Evolutionary conservation across 2,888 invertebrate species (phyloP).

Genomic region (Nephrotoma guestfalica): DNA sequence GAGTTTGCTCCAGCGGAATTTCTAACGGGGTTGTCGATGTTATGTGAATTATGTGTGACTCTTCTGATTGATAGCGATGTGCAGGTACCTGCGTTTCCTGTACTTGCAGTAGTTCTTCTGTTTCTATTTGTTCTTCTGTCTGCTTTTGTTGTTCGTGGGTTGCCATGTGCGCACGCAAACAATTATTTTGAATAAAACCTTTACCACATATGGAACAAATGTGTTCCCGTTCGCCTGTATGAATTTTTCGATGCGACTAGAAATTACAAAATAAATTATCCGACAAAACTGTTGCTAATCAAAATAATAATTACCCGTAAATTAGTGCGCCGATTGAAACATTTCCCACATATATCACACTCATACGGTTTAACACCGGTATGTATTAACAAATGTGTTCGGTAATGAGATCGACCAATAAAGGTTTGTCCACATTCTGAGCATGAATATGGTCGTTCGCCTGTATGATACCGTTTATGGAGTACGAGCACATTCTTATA

Average conservation of each 20-base stretch:
- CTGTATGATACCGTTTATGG: constrained; percentile 26
- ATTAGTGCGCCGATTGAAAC: constrained; percentile 18
- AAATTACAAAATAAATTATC: background rate
- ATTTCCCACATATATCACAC: constrained; percentile 9
- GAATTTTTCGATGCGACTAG: constrained; percentile 16
- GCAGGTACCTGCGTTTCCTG: background rate
- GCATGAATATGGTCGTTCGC: constrained; percentile 26
- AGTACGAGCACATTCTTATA: constrained; percentile 29
- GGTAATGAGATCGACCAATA: constrained; percentile 26
- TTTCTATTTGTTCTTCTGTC: background rate
- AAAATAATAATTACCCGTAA: constrained; percentile 10
- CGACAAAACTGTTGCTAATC: too few relatives aligned
- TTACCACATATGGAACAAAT: constrained; percentile 7
- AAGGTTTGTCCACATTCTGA: constrained; percentile 25
- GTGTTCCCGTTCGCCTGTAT: constrained; percentile 9
- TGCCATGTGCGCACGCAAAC: constrained; percentile 9
- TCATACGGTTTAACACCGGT: constrained; percentile 21
- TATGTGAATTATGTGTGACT: background rate
- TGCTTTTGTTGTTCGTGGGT: constrained; percentile 11
- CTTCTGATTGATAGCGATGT: background rate
- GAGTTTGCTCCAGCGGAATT: background rate
- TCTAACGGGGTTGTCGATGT: background rate
- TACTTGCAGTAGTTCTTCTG: background rate
- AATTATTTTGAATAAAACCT: constrained; percentile 4
- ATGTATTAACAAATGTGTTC: constrained; percentile 25